Conservation (phyloP, 2,797 vertebrate species). For the Fratercula arctica region DNA sequence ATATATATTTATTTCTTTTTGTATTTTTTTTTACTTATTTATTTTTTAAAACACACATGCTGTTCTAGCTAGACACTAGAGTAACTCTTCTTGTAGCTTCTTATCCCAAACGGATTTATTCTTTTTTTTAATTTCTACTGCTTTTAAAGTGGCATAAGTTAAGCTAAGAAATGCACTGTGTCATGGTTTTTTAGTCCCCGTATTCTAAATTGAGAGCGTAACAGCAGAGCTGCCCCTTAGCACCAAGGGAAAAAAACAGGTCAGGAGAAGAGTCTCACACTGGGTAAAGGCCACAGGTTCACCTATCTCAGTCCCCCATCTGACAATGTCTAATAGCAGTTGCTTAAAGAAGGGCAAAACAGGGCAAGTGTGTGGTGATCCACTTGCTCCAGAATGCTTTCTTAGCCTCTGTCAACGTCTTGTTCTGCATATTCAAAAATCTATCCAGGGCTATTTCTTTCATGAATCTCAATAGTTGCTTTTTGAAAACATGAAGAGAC, state of each 20-base stretch:
- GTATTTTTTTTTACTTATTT: not conserved
- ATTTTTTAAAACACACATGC: not conserved
- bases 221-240: not conserved
- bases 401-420: fast-evolving
- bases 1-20: not conserved
- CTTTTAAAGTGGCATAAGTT: not conserved
- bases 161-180: not conserved
- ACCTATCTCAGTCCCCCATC: not conserved
- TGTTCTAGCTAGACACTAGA: not conserved
- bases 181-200: not conserved
- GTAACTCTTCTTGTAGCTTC: not conserved
- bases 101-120: not conserved
- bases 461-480: not conserved
- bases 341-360: not conserved
- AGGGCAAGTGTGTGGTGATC: not conserved
- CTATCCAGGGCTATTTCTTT: not conserved
- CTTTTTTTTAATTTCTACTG: not conserved
- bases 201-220: not conserved
- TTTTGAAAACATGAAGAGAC: not conserved
- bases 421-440: not conserved
- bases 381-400: not conserved
- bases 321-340: not conserved
- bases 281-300: not conserved
- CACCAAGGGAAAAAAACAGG: not conserved
- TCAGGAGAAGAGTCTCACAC: not conserved